These are phyloP conservation scores for Mus pahari DNA, from an alignment of 2,113 vertebrate genomes.

Conservation along the genomic window DNA sequence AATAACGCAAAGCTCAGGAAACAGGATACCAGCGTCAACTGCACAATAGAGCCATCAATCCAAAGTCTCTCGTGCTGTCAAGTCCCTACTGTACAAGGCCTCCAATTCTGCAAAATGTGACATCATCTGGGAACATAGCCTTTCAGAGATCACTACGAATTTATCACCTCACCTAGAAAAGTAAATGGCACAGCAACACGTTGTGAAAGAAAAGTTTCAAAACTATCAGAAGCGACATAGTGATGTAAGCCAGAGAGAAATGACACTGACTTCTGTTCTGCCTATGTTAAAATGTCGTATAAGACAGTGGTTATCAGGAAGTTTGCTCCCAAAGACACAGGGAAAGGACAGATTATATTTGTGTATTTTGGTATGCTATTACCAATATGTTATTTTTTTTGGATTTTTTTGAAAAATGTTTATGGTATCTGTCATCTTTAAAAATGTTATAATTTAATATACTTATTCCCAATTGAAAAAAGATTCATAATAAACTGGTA, in stretches of 20 bases:
- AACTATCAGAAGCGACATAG: not conserved
- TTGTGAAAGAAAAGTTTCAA: conserved; percentile 8
- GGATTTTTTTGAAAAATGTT: conserved; percentile 22
- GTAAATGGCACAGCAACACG: not conserved
- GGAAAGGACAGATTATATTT: not conserved
- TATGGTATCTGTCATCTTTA: not conserved
- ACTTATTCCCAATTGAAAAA: conserved; percentile 12
- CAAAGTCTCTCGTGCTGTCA: not conserved
- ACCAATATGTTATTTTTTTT: conserved; percentile 3
- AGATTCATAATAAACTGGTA: not conserved
- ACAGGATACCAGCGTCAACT: not conserved
- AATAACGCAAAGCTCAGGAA: not conserved
- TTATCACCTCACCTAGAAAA: not conserved
- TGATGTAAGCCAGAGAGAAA: not conserved
- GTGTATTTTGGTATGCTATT: not conserved
- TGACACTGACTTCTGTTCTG: not conserved
- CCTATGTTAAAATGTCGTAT: not conserved
- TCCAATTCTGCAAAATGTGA: conserved; percentile 22
- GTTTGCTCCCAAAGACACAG: not conserved
- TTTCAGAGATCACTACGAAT: not conserved
- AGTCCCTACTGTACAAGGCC: not conserved
- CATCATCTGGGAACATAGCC: not conserved
- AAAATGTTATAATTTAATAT: conserved; percentile 15
- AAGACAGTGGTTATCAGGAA: not conserved
- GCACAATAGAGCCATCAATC: not conserved